Base-by-base conservation (phyloP, 2,888 invertebrate genomes). In the Hipparchia semele region DNA sequence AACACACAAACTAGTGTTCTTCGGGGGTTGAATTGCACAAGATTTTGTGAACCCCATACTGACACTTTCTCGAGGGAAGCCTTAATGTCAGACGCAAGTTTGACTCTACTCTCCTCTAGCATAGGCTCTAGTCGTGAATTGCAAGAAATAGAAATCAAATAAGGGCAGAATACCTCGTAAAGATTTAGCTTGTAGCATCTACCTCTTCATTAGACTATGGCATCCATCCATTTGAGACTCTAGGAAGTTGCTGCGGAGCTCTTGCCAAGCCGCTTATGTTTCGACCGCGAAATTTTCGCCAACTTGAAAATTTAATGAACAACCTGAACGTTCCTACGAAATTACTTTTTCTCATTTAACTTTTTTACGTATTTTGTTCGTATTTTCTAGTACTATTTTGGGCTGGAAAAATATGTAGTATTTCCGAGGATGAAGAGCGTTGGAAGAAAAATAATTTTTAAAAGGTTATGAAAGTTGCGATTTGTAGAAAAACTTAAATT, bases 241-340 rank as follows among this genome's bases (percentile, higher is more conserved):
- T 68, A 70, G 71, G 51, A 66, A 71, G 64, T 51, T 62, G 62
- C 33, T 39, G 59, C 49, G 6, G 61, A 64, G 58, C 59, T 83
- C 82, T 82, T 81, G 83, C 80, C 83, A 87, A 88, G 85, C 85
- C 81, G 87, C 87, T 90, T 88, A 86, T 81, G 83, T 82, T 80
- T 78, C 81, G 78, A 78, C 79, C 76, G 71, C 75, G 79, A 80
- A 87, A 88, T 87, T 88, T 83, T 83, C 83, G 82, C 84, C 81
- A 84, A 86, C 86, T 89, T 88, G 86, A 86, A 87, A 89, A 86
- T 89, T 89, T 89, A 87, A 90, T 90, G 88, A 89, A 87, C 83
- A 84, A 80, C 80, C 76, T 76, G 70, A 77, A 75, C 75, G 78
- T 79, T 80, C 80, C 71, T 73, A 51, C n/a, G 71, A 68, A 73